Base-by-base conservation (phyloP, 1,140 invertebrate genomes). In the Hypsibius dujardini region DNA sequence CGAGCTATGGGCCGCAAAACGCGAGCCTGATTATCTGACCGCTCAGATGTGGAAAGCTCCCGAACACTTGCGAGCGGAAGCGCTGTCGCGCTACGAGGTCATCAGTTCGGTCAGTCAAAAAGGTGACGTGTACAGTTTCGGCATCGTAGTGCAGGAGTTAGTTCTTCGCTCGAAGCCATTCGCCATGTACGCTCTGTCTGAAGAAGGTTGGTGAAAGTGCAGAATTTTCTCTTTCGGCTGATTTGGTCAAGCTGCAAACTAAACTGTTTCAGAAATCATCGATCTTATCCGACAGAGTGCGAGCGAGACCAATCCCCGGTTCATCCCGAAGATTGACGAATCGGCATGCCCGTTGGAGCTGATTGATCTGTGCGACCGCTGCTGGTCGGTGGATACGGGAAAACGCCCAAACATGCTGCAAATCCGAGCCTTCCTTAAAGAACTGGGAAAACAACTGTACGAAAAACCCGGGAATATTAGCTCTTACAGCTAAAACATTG, bases 41-140 rank as follows among this genome's bases (percentile, higher is more conserved):
- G 75, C 74, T 67, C 77, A 89, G 15, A 77, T 90, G 7, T 92
- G 90, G 78, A 81, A 85, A 71, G 86, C 89, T 0, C 89, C 89
- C 0, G 89, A 92, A 77, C 77, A 89, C 1, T 80, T 92, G 1
- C 81, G 88, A 12, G 47, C 85, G 45, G 72, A 28, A 47, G 2
- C 70, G 28, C 69, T 71, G 15, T 67, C 62, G 12, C 62, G 62
- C 12, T 67, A 67, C 62, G 62, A 67, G 42, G 62, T 67, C 3
- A 67, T 67, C 62, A 7, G 77, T 76, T 76, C 73, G 46, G 90
- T 87, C 1, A 87, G 88, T 0, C 88, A 89, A 76, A 90, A 89
- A 75, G 90, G 87, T 0, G 95, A 98, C 77, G 85, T 94, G 15
- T 98, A 96, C 78, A 91, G 90, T n/a, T 96, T 97, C 77, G 89